Percentiles rank a stretch among this genome's conserved stretches.
phyloP scores from a whole-genome alignment of 2,888 invertebrate species.

The Metallyticus violacea region DNA sequence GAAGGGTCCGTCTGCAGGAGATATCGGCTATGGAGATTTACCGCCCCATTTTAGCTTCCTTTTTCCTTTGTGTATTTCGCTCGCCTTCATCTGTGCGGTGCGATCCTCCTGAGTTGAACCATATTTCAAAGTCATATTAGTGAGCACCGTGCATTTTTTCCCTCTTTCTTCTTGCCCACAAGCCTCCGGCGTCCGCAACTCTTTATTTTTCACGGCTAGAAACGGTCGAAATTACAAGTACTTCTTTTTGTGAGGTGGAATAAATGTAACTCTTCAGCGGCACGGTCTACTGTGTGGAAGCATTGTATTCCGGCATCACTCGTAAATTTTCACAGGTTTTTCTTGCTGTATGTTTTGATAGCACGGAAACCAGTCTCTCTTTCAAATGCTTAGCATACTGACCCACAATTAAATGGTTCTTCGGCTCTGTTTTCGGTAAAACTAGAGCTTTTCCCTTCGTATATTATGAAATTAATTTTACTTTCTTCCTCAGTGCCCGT shows the following conservation, averaged over 20 bases:
- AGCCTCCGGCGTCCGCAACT: background rate
- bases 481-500: background rate
- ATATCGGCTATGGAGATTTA: background rate
- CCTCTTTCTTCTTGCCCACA: conserved; percentile 7
- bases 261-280: background rate
- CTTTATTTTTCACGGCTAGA: background rate
- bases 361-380: background rate
- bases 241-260: background rate
- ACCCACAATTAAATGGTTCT: background rate
- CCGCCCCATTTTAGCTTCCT: background rate
- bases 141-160: conserved; percentile 25
- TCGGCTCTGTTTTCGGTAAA: background rate
- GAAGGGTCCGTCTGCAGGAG: background rate
- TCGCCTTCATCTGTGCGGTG: background rate
- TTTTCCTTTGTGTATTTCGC: background rate
- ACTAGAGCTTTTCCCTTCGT: background rate
- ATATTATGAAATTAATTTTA: background rate
- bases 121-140: conserved; percentile 32
- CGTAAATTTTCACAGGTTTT: background rate
- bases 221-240: background rate
- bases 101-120: conserved; percentile 17
- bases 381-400: background rate
- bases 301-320: background rate
- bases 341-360: background rate
- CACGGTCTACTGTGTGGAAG: too few relatives aligned